A percentile compares a stretch with the other conserved stretches of the same genome.
phyloP scores from a whole-genome alignment of 2,113 vertebrate species.

The Chaetodon trifascialis region DNA sequence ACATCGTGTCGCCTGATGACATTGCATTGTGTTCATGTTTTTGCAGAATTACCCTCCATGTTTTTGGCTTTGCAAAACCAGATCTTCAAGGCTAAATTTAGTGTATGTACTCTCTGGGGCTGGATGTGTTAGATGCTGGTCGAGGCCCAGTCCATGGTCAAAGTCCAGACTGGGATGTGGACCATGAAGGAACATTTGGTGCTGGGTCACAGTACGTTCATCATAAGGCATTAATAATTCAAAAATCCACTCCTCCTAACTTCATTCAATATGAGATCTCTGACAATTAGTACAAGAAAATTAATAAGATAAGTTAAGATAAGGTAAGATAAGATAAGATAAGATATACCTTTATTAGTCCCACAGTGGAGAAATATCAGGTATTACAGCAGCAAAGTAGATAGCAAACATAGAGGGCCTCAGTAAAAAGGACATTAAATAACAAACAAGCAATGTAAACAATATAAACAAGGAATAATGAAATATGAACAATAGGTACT shows the following conservation, averaged over 20 bases:
- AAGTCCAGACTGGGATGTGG: not conserved
- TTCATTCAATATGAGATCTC: not conserved
- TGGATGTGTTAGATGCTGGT: slow-evolving; percentile 1
- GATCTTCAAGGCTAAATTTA: not conserved
- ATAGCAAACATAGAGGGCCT: too few relatives aligned
- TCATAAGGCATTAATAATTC: slow-evolving; percentile 1
- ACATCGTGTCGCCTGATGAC: not conserved
- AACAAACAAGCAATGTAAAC: too few relatives aligned
- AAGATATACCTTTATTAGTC: too few relatives aligned
- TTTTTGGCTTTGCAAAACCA: not conserved
- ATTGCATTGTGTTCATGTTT: not conserved
- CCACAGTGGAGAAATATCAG: too few relatives aligned
- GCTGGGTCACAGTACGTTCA: not conserved
- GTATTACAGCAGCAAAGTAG: too few relatives aligned
- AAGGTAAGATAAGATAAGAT: too few relatives aligned
- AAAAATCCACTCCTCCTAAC: not conserved
- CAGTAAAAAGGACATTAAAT: too few relatives aligned
- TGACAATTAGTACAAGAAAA: not conserved
- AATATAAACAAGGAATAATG: too few relatives aligned
- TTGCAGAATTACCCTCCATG: not conserved
- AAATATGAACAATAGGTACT: too few relatives aligned
- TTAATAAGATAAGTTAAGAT: too few relatives aligned
- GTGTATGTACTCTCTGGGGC: not conserved
- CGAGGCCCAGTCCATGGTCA: not conserved
- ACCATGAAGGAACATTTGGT: not conserved